Percentiles rank a stretch among this genome's conserved stretches.
These are phyloP conservation scores for Drosophila bocki DNA, from an alignment of 1,140 invertebrate genomes.

Conservation along the genomic window DNA sequence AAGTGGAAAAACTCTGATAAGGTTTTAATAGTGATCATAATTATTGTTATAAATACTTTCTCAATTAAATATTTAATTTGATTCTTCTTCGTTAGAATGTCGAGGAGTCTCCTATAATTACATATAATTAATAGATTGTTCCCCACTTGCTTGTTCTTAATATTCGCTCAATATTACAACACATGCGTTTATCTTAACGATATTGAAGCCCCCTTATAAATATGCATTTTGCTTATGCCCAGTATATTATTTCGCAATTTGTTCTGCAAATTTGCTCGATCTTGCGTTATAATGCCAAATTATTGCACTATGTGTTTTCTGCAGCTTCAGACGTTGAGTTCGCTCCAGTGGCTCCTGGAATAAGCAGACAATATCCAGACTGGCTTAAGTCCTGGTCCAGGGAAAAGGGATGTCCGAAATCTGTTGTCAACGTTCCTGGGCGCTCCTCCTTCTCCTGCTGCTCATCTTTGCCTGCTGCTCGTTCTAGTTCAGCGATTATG, in stretches of 20 bases:
- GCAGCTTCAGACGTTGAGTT: slow-evolving; percentile 2
- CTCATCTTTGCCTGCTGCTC: slow-evolving; percentile 12
- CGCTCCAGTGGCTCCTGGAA: slow-evolving; percentile 20
- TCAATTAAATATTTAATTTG: neutral
- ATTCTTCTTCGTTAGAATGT: neutral
- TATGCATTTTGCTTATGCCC: slow-evolving; percentile 15
- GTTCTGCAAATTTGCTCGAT: slow-evolving; percentile 40
- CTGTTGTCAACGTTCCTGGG: slow-evolving; percentile 45
- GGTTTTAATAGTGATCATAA: neutral
- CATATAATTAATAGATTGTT: too few relatives aligned
- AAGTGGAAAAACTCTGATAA: neutral
- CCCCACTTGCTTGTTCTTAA: neutral
- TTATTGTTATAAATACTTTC: neutral
- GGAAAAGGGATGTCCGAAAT: slow-evolving; percentile 13
- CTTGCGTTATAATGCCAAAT: slow-evolving; percentile 49
- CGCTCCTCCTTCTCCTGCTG: slow-evolving; percentile 33
- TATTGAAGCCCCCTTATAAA: neutral
- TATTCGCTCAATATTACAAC: neutral
- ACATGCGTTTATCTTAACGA: neutral
- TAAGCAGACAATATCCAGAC: slow-evolving; percentile 9
- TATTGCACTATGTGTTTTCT: slow-evolving; percentile 24
- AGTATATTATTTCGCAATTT: slow-evolving; percentile 30
- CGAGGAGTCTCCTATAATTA: too few relatives aligned
- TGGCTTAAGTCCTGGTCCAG: slow-evolving; percentile 9
- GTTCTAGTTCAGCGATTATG: slow-evolving; percentile 68